A percentile compares a stretch with the other conserved stretches of the same genome.
phyloP scores from a whole-genome alignment of 37 sponge, comb jelly and placozoan genomes.

The Geodia barretti region DNA sequence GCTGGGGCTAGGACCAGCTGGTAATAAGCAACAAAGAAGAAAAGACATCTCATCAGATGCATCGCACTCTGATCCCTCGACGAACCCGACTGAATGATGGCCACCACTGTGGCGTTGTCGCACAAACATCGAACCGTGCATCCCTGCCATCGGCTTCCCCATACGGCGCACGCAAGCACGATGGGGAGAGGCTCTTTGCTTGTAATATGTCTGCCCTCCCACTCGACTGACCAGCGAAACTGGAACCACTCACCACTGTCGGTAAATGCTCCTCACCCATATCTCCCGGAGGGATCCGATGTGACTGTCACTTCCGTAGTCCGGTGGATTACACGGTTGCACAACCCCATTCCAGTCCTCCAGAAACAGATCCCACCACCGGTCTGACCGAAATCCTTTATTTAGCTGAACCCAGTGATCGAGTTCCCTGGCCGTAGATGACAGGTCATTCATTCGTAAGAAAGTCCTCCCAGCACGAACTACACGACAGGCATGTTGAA shows the following conservation, averaged over 20 bases:
- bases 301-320: too few relatives aligned
- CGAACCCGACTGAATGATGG: conserved; percentile 7
- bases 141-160: conserved; percentile 14
- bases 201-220: conserved; percentile 6
- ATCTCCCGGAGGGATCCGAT: too few relatives aligned
- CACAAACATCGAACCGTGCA: conserved; percentile 9
- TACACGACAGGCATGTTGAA: too few relatives aligned
- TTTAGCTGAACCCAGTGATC: too few relatives aligned
- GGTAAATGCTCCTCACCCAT: too few relatives aligned
- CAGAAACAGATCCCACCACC: too few relatives aligned
- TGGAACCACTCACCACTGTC: too few relatives aligned
- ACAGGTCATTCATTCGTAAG: background rate
- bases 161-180: conserved; percentile 35
- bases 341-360: too few relatives aligned
- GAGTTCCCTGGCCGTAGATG: background rate
- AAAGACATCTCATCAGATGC: conserved; percentile 52
- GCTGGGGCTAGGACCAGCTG: conserved; percentile 12
- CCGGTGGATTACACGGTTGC: too few relatives aligned
- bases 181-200: conserved; percentile 48
- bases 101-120: conserved; percentile 72
- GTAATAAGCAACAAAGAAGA: conserved; percentile 35
- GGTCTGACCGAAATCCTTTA: too few relatives aligned
- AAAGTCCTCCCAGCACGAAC: too few relatives aligned
- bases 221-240: conserved; percentile 4
- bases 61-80: conserved; percentile 15